phyloP scores from a whole-genome alignment of 37 sponge, comb jelly and placozoan genomes.

The Ephydatia muelleri region DNA sequence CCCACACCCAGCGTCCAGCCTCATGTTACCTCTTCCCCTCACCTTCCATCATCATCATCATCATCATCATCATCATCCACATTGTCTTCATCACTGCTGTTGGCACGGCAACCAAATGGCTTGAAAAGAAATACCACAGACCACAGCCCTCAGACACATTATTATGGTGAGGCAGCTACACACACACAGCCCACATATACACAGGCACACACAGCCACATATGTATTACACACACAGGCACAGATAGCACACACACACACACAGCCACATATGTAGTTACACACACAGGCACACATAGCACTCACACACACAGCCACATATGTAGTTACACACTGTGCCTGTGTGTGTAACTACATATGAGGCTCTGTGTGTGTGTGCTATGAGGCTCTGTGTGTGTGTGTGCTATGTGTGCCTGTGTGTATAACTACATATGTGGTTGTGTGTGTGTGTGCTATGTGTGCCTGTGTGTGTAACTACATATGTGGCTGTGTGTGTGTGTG shows the following conservation, averaged over 20 bases:
- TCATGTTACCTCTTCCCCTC: neutral
- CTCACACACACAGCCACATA: neutral
- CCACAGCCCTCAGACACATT: neutral
- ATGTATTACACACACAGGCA: neutral
- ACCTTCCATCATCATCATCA: neutral
- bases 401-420: too few species aligned
- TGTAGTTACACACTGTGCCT: too few species aligned
- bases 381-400: too few species aligned
- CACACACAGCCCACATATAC: neutral
- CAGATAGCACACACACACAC: slow-evolving; percentile 1
- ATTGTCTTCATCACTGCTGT: neutral
- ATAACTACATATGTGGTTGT: too few species aligned
- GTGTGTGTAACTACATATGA: too few species aligned
- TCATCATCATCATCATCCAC: neutral
- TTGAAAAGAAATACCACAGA: neutral
- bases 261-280: neutral
- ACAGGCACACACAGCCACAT: neutral
- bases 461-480: too few species aligned
- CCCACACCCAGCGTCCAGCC: neutral
- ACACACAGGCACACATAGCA: slow-evolving; percentile 16
- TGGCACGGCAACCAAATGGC: neutral
- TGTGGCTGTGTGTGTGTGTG: too few species aligned
- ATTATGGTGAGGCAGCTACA: neutral
- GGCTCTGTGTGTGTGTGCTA: too few species aligned
- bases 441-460: too few species aligned